Percentiles rank a stretch among this genome's conserved stretches.
These are phyloP conservation scores for Drosophila birchii DNA, from an alignment of 2,888 invertebrate genomes.

Conservation along the genomic window DNA sequence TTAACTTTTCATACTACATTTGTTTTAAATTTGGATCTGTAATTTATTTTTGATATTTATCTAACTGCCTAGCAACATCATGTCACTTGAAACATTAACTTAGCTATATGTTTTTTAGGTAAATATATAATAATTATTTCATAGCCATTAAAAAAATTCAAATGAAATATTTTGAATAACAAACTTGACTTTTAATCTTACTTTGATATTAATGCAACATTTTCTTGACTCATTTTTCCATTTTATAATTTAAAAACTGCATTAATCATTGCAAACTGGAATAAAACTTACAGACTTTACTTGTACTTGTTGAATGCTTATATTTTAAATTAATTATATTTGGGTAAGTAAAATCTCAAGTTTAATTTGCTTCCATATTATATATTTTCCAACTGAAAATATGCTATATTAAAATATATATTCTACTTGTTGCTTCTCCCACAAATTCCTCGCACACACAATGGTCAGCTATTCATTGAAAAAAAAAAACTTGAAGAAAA, in stretches of 20 bases:
- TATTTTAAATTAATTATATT: not conserved
- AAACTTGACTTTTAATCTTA: too few species aligned
- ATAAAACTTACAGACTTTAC: not conserved
- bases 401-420: not conserved
- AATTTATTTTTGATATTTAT: too few species aligned
- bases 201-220: too few species aligned
- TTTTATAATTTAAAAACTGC: too few species aligned
- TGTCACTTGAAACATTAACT: not conserved
- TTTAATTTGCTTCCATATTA: not conserved
- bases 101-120: not conserved
- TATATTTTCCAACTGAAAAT: not conserved
- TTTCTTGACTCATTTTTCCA: too few species aligned
- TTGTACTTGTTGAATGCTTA: not conserved
- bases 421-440: not conserved
- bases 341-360: not conserved
- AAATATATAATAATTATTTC: too few species aligned
- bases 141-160: too few species aligned
- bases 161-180: too few species aligned
- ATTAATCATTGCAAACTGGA: too few species aligned
- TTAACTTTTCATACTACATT: too few species aligned
- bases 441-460: conserved; percentile 4
- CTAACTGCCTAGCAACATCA: too few species aligned
- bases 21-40: too few species aligned
- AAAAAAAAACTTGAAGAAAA: not conserved
- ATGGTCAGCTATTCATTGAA: conserved; percentile 19